Base-by-base conservation (phyloP, 2,113 vertebrate species). In the Xerus inauris region DNA sequence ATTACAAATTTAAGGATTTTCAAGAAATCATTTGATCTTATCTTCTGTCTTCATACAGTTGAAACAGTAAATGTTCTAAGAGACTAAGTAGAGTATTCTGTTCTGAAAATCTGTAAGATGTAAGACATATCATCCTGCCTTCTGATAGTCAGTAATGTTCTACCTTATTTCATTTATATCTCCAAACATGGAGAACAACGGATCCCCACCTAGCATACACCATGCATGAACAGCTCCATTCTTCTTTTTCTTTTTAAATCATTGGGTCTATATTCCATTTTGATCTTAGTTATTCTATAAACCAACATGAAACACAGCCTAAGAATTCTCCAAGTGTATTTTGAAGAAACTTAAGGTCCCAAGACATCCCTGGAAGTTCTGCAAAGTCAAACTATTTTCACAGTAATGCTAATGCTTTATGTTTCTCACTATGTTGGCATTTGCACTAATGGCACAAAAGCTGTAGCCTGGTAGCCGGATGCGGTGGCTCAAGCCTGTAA, bases 21-120 rank as follows among this genome's bases (percentile, higher is more conserved):
- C 12, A 47, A 75, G 14, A 95, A 91, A 80, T 89, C 45, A 89
- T 86, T 94, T 86, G 19, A 54, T 86, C 22, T 76, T 47, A 42
- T 38, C 17, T 82, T 87, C 67, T 92, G 64, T 40, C 32, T 88
- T 88, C 28, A 80, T 42, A 24, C 28, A 82, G 30, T 69, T 94
- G 47, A 82, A 94, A 85, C 14, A 79, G 14, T 16, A 85, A 65
- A 75, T 45, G n/a, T 80, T 89, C 51, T 38, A 76, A 80, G n/a
- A 45, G 30, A 92, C 35, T 82, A 77, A 81, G n/a, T 65, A 45
- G 35, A 19, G n/a, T n/a, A 81, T 81, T 54, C n/a, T 82, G 67
- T 20, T 69, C 40, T 80, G 77, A 94, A 80, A 42, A 84, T 62
- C 54, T 84, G 54, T 85, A 80, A 40, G 65, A 6, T 12, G 35